A percentile compares a stretch with the other conserved stretches of the same genome.
These are phyloP conservation scores for Meiosimyza decipiens DNA, from an alignment of 2,888 invertebrate species.

Conservation along the genomic window DNA sequence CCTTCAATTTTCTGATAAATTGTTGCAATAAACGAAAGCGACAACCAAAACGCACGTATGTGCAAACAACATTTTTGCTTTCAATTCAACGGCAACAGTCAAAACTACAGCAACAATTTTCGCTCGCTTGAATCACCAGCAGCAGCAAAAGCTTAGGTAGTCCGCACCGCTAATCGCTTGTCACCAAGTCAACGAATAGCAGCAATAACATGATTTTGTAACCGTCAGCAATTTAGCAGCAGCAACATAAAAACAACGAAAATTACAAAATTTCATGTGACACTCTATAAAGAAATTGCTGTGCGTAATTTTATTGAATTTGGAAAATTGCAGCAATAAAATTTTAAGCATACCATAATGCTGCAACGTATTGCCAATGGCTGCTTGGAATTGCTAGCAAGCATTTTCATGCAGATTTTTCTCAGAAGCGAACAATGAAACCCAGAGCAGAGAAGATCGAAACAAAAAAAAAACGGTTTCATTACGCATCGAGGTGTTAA, in stretches of 20 bases:
- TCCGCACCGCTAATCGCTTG: slow-evolving; percentile 31
- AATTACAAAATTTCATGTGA: slow-evolving; percentile 4
- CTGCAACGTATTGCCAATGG: not conserved
- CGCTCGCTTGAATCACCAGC: not conserved
- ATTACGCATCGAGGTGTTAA: slow-evolving; percentile 28
- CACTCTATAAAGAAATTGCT: slow-evolving; percentile 6
- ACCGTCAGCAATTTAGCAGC: not conserved
- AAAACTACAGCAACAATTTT: not conserved
- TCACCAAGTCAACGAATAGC: slow-evolving; percentile 8
- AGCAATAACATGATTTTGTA: not conserved
- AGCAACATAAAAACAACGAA: slow-evolving; percentile 1
- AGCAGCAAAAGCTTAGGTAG: slow-evolving; percentile 12
- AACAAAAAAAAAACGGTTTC: not conserved
- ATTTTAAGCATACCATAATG: slow-evolving; percentile 15
- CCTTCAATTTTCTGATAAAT: slow-evolving; percentile 30
- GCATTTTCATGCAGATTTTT: not conserved
- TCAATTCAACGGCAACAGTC: slow-evolving; percentile 31
- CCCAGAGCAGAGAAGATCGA: not conserved
- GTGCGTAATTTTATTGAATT: slow-evolving; percentile 31
- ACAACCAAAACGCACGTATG: slow-evolving; percentile 37
- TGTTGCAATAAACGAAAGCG: slow-evolving; percentile 39
- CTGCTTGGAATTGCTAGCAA: too few relatives aligned
- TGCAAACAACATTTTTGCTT: slow-evolving; percentile 40
- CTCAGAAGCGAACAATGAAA: not conserved
- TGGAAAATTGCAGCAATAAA: slow-evolving; percentile 34